Evolutionary conservation across 1,140 invertebrate species (phyloP).

Genomic region (Leptonema lineaticorne): DNA sequence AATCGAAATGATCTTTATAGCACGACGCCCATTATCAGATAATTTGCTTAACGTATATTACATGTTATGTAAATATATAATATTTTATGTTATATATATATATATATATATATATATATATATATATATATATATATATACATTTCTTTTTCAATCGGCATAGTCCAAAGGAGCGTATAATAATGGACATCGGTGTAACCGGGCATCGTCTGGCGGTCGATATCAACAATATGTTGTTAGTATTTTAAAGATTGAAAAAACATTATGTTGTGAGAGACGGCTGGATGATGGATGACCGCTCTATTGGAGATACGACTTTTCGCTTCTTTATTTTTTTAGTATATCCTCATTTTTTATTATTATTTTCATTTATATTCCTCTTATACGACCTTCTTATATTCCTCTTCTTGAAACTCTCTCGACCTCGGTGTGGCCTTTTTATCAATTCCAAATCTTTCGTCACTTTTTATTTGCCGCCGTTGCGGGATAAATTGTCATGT

Average conservation of each 20-base stretch:
- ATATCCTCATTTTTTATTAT: not conserved
- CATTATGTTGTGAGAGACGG: constrained; percentile 30
- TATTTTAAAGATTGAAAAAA: constrained; percentile 30
- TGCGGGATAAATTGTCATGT: too few species aligned
- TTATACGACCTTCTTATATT: not conserved
- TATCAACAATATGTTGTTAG: constrained; percentile 32
- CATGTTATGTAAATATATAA: not conserved
- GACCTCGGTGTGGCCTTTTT: constrained; percentile 16
- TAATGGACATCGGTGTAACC: not conserved
- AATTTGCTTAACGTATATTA: constrained; percentile 5
- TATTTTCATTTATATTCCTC: not conserved
- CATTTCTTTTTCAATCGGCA: too few species aligned
- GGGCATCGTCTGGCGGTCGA: constrained; percentile 13
- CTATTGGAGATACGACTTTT: constrained; percentile 25
- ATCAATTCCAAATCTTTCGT: constrained; percentile 19
- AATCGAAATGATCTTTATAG: too few species aligned
- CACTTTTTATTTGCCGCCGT: not conserved
- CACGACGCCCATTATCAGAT: not conserved
- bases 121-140: too few species aligned
- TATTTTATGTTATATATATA: too few species aligned
- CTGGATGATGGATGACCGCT: constrained; percentile 30
- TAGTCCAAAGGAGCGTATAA: not conserved
- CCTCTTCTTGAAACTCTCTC: too few species aligned
- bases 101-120: not conserved
- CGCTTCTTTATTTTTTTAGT: not conserved